These are phyloP conservation scores for Pseudorasbora parva DNA, from an alignment of 2,113 vertebrate species.

Conservation along the genomic window DNA sequence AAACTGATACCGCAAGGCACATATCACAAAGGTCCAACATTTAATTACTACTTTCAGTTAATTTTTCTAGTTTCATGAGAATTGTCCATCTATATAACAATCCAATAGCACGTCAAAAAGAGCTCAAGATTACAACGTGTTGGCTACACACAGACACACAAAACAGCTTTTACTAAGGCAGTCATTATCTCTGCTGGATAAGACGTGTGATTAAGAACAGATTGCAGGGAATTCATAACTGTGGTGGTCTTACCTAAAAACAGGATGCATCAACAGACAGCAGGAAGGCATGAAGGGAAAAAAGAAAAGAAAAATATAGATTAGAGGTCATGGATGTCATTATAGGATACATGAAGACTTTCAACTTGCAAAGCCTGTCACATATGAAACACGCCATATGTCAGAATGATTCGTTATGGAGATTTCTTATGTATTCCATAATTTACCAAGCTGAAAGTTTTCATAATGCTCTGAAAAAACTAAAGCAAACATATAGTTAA, in stretches of 20 bases:
- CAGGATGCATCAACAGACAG: slow-evolving; percentile 32
- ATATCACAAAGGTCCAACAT: neutral
- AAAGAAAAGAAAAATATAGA: slow-evolving; percentile 29
- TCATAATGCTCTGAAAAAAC: slow-evolving; percentile 6
- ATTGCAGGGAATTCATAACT: slow-evolving; percentile 23
- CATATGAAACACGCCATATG: neutral
- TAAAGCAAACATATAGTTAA: slow-evolving; percentile 20
- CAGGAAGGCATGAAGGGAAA: slow-evolving; percentile 8
- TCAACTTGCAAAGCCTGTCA: neutral
- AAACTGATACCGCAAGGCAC: neutral
- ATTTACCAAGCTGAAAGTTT: neutral
- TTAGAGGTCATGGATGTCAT: slow-evolving; percentile 33
- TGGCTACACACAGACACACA: neutral
- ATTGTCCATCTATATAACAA: neutral
- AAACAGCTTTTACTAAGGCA: neutral
- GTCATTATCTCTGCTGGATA: slow-evolving; percentile 20
- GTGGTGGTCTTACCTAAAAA: slow-evolving; percentile 54
- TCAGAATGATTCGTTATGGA: neutral
- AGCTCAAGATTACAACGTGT: neutral
- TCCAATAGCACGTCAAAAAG: neutral
- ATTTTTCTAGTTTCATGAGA: neutral
- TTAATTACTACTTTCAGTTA: neutral
- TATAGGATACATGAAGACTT: slow-evolving; percentile 1
- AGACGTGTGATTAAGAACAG: slow-evolving; percentile 30
- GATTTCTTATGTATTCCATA: neutral